These are phyloP conservation scores for Mallateleia sp. DNA, from an alignment of 2,888 invertebrate species.

Conservation along the genomic window DNA sequence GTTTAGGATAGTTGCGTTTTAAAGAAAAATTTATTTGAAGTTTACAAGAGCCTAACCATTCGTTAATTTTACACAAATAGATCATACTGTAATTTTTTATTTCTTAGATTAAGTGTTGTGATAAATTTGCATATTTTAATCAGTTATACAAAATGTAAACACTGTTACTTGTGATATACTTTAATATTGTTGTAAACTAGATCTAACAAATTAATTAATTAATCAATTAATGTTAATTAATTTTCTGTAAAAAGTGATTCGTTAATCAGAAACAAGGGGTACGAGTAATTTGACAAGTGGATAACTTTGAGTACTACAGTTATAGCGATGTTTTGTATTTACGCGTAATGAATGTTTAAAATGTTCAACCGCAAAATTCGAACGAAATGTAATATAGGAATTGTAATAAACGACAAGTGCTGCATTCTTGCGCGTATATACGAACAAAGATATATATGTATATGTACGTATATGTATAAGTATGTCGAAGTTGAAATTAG, in stretches of 20 bases:
- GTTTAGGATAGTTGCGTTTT: slow-evolving; percentile 16
- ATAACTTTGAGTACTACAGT: slow-evolving; percentile 64
- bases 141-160: too few relatives aligned
- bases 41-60: too few relatives aligned
- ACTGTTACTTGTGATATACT: too few relatives aligned
- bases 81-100: too few relatives aligned
- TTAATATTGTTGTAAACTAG: too few relatives aligned
- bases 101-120: too few relatives aligned
- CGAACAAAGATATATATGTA: slow-evolving; percentile 47
- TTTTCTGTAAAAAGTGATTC: too few relatives aligned
- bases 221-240: too few relatives aligned
- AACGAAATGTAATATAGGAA: slow-evolving; percentile 31
- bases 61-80: slow-evolving; percentile 55
- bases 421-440: slow-evolving; percentile 63
- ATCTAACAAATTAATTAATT: too few relatives aligned
- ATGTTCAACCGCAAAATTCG: slow-evolving; percentile 3
- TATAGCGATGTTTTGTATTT: slow-evolving; percentile 58
- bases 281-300: slow-evolving; percentile 69
- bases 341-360: slow-evolving; percentile 55
- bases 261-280: too few relatives aligned
- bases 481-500: slow-evolving; percentile 76
- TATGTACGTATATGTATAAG: slow-evolving; percentile 64
- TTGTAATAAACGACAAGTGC: slow-evolving; percentile 30
- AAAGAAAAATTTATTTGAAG: too few relatives aligned
- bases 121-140: too few relatives aligned